phyloP scores from a whole-genome alignment of 1,140 invertebrate species.

The Cryptotermes secundus region DNA sequence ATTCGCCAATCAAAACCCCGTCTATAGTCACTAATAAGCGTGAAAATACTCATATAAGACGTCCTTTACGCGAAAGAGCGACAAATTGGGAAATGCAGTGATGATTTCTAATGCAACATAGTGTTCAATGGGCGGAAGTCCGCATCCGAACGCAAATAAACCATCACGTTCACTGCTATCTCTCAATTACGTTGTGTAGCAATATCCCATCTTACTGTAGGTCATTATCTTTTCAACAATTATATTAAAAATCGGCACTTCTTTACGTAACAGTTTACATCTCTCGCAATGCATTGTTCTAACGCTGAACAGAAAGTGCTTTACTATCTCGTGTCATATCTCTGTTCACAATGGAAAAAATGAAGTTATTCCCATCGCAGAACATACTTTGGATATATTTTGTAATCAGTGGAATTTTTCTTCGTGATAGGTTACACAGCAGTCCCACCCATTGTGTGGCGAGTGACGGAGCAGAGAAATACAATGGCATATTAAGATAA shows the following conservation, averaged over 20 bases:
- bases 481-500: no score
- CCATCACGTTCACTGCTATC: background rate
- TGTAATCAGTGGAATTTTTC: background rate
- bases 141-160: background rate
- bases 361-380: background rate
- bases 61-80: no score
- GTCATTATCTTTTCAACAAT: background rate
- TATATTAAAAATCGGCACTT: background rate
- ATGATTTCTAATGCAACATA: background rate
- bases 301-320: background rate
- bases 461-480: no score
- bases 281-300: background rate
- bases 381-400: background rate
- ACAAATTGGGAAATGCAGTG: no score
- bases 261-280: background rate
- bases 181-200: background rate
- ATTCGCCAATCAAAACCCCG: no score
- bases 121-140: background rate
- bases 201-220: background rate
- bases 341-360: background rate
- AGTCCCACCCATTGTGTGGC: background rate
- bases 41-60: no score
- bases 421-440: slow-evolving; percentile 11
- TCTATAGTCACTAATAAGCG: no score
- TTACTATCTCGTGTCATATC: background rate